Percentiles rank a stretch among this genome's conserved stretches.
Evolutionary conservation across 2,113 vertebrate genomes (phyloP).

Genomic region (Callipepla californica): DNA sequence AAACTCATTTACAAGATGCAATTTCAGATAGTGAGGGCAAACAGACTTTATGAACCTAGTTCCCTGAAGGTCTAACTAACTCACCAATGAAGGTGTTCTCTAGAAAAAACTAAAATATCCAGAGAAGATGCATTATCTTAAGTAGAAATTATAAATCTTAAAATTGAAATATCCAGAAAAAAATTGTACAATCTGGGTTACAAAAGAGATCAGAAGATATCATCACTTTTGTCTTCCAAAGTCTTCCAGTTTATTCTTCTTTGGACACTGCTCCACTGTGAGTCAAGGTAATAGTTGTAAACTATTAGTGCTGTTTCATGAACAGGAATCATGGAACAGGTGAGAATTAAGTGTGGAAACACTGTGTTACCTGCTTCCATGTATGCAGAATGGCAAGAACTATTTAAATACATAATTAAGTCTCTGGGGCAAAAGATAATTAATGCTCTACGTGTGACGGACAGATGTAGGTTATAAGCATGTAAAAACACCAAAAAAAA

Average conservation of each 20-base stretch:
- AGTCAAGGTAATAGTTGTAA: neutral
- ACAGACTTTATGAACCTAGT: neutral
- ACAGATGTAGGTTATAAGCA: neutral
- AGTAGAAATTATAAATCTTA: neutral
- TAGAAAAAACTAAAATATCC: accelerated
- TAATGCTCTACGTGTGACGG: neutral
- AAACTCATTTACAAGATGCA: too few species aligned
- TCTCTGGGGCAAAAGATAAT: neutral
- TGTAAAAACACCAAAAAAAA: too few species aligned
- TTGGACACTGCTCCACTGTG: neutral
- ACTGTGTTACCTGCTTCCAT: neutral
- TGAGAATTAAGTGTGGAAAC: neutral
- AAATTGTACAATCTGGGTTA: neutral
- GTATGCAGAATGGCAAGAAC: neutral
- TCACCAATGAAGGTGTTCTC: neutral
- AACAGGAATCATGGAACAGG: neutral
- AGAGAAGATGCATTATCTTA: neutral
- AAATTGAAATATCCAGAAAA: neutral
- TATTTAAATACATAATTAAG: neutral
- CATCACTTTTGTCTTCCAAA: neutral
- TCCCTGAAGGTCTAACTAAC: neutral
- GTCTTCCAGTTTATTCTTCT: neutral
- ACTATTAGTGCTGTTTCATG: accelerated
- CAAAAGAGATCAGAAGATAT: neutral
- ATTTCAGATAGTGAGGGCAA: neutral